Percentiles rank a stretch among this genome's conserved stretches.
Evolutionary conservation across 2,888 invertebrate genomes (phyloP).

Genomic region (Biston betularia): DNA sequence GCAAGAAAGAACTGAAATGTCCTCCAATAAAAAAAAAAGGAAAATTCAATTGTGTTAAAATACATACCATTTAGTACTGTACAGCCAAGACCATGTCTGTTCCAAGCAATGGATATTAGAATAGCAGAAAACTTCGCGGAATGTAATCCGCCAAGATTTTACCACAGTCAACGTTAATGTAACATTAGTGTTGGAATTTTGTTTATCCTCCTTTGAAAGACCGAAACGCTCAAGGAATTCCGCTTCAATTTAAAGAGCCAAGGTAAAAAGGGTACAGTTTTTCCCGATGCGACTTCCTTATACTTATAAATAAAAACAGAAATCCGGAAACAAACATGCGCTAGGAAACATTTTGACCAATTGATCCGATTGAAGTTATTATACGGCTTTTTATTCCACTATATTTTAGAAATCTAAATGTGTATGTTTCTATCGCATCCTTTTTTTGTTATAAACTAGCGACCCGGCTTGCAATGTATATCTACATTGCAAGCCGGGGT

Average conservation of each 20-base stretch:
- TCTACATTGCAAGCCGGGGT: too few relatives aligned
- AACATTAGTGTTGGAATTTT: slow-evolving; percentile 45
- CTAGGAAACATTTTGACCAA: not conserved
- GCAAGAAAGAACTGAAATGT: too few relatives aligned
- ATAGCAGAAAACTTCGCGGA: slow-evolving; percentile 32
- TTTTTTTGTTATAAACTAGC: too few relatives aligned
- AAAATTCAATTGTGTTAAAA: too few relatives aligned
- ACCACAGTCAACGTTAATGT: slow-evolving; percentile 45
- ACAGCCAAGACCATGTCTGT: not conserved
- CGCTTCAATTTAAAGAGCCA: slow-evolving; percentile 38
- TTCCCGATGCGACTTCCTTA: slow-evolving; percentile 5
- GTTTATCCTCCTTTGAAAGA: slow-evolving; percentile 44
- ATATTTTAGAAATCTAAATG: too few relatives aligned
- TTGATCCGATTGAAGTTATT: not conserved
- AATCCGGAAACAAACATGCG: slow-evolving; percentile 1
- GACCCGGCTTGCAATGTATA: too few relatives aligned
- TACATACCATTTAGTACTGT: not conserved
- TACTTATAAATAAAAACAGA: slow-evolving; percentile 18
- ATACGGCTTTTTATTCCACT: not conserved
- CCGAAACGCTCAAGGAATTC: slow-evolving; percentile 40
- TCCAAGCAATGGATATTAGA: slow-evolving; percentile 5
- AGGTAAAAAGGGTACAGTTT: slow-evolving; percentile 17
- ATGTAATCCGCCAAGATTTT: slow-evolving; percentile 39
- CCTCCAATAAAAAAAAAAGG: not conserved
- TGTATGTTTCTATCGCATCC: too few relatives aligned